Conservation (phyloP, 2,113 vertebrate genomes). For the Zosterops japonicus region DNA sequence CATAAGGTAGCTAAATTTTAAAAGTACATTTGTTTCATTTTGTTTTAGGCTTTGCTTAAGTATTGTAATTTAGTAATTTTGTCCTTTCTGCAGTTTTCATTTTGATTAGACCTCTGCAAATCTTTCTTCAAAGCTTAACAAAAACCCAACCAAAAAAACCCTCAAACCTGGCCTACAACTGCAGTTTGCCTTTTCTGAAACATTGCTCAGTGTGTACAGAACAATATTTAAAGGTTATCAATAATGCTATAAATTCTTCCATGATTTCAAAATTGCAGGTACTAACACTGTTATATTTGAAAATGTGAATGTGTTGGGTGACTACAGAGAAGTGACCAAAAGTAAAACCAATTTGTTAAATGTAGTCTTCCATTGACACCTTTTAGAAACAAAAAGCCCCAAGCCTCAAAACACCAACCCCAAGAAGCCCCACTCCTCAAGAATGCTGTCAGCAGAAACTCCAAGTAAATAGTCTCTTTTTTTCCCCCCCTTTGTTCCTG, state of each 20-base stretch:
- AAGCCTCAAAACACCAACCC: neutral
- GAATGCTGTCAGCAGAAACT: neutral
- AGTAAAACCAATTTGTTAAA: neutral
- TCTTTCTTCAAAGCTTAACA: slow-evolving; percentile 24
- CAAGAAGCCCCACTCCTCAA: neutral
- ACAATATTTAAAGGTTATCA: neutral
- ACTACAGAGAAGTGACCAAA: neutral
- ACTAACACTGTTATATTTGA: neutral
- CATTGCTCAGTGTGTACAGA: neutral
- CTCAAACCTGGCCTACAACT: slow-evolving; percentile 19
- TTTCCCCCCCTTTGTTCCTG: neutral
- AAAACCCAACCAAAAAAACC: neutral
- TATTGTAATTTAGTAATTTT: slow-evolving; percentile 51
- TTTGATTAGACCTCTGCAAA: slow-evolving; percentile 52
- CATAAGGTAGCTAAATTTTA: slow-evolving; percentile 68
- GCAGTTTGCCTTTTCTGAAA: neutral
- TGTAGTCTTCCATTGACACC: neutral
- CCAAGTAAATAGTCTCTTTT: neutral
- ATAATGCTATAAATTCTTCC: neutral
- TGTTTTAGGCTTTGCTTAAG: slow-evolving; percentile 54
- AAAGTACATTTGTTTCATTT: slow-evolving; percentile 62
- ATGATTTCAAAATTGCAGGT: neutral
- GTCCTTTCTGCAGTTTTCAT: slow-evolving; percentile 59
- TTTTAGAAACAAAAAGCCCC: neutral
- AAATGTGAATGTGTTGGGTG: neutral